A percentile compares a stretch with the other conserved stretches of the same genome.
Evolutionary conservation across 2,888 invertebrate species (phyloP).

Genomic region (Drosophila kuntzei): DNA sequence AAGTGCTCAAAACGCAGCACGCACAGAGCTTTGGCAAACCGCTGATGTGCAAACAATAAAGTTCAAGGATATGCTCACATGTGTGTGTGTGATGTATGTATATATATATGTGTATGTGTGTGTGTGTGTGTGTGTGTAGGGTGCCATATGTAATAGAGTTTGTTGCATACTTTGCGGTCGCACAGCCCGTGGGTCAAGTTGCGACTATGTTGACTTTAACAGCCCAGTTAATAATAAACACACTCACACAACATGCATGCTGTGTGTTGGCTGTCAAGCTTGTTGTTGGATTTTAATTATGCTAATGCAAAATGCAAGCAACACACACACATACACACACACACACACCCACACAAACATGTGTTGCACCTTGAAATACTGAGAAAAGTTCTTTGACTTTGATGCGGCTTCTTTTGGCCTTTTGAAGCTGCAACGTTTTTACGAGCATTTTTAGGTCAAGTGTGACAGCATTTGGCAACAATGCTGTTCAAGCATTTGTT

Average conservation of each 20-base stretch:
- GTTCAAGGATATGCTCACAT: conserved; percentile 73
- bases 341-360: conserved; percentile 22
- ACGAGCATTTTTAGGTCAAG: conserved; percentile 51
- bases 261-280: conserved; percentile 46
- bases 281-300: conserved; percentile 73
- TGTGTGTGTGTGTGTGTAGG: conserved; percentile 22
- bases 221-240: conserved; percentile 56
- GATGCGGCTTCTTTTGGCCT: conserved; percentile 22
- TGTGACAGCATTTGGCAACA: conserved; percentile 39
- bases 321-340: conserved; percentile 15
- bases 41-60: conserved; percentile 82
- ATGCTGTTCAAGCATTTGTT: conserved; percentile 31
- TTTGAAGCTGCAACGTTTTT: conserved; percentile 19
- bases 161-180: conserved; percentile 68
- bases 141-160: conserved; percentile 58
- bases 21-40: conserved; percentile 66
- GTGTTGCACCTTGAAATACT: conserved; percentile 46
- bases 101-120: conserved; percentile 15
- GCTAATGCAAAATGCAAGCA: conserved; percentile 70
- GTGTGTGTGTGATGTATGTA: not conserved
- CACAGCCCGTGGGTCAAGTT: conserved; percentile 67
- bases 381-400: conserved; percentile 50
- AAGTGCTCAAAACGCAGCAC: conserved; percentile 67
- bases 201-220: conserved; percentile 63
- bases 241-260: conserved; percentile 9